phyloP scores from a whole-genome alignment of 2,888 invertebrate species.

The Ormyrus nitidulus region DNA sequence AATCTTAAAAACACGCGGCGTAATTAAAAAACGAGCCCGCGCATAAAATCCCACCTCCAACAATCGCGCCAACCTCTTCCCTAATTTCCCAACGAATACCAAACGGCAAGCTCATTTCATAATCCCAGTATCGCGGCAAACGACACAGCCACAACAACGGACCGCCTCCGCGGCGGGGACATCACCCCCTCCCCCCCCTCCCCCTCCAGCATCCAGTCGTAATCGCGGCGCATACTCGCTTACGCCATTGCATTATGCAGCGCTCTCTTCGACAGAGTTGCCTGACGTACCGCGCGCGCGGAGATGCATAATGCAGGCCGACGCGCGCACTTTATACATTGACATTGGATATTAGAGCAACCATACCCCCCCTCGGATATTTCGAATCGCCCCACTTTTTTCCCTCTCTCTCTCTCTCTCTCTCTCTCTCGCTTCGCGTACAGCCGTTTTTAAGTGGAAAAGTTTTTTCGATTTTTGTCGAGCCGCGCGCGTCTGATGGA shows the following conservation, averaged over 20 bases:
- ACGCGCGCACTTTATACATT: slow-evolving; percentile 46
- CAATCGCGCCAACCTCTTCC: too few species aligned
- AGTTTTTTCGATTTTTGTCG: slow-evolving; percentile 48
- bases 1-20: too few species aligned
- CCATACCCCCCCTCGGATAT: slow-evolving; percentile 40
- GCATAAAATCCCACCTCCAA: too few species aligned
- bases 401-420: neutral
- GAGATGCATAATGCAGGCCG: slow-evolving; percentile 52
- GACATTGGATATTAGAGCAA: slow-evolving; percentile 51
- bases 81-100: too few species aligned
- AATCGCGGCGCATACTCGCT: neutral
- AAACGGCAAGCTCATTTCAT: too few species aligned
- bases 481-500: slow-evolving; percentile 14
- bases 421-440: neutral
- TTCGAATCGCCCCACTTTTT: slow-evolving; percentile 42
- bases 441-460: slow-evolving; percentile 46
- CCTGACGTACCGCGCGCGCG: neutral
- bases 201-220: neutral
- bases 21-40: too few species aligned
- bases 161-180: too few species aligned
- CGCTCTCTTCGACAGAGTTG: neutral
- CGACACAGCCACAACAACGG: too few species aligned
- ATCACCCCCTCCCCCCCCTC: too few species aligned
- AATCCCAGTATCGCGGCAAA: too few species aligned
- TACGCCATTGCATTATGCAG: slow-evolving; percentile 47